Conservation (phyloP, 2,888 invertebrate species). For the Callyntrura guangdongensis region DNA sequence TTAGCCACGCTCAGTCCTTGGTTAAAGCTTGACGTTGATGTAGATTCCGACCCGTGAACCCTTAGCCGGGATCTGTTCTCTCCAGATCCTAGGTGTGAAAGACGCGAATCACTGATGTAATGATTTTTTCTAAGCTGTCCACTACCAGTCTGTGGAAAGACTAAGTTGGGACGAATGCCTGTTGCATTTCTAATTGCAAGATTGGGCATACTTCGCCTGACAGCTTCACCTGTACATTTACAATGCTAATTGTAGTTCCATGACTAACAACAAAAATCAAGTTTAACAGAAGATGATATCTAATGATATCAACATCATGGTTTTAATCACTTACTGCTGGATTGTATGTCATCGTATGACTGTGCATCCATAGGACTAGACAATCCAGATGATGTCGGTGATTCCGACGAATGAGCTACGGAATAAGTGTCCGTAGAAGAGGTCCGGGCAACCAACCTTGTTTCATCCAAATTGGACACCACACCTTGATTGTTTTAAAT, state of each 20-base stretch:
- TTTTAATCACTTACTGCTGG: slow-evolving; percentile 51
- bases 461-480: slow-evolving; percentile 68
- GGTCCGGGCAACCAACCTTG: slow-evolving; percentile 73
- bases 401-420: slow-evolving; percentile 77
- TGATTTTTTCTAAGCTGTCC: slow-evolving; percentile 68
- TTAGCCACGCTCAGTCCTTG: slow-evolving; percentile 1
- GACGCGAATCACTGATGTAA: slow-evolving; percentile 76
- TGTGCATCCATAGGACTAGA: slow-evolving; percentile 79
- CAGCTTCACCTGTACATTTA: slow-evolving; percentile 65
- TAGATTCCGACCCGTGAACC: slow-evolving; percentile 25
- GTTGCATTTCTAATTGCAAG: slow-evolving; percentile 56
- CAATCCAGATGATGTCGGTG: slow-evolving; percentile 74
- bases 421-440: slow-evolving; percentile 81
- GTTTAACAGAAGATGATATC: too few relatives aligned
- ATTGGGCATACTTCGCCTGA: slow-evolving; percentile 77
- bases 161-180: slow-evolving; percentile 32
- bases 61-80: slow-evolving; percentile 52
- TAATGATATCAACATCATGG: neutral
- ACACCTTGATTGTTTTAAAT: neutral
- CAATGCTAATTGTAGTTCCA: neutral
- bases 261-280: too few relatives aligned
- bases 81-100: slow-evolving; percentile 43
- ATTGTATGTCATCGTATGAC: slow-evolving; percentile 75
- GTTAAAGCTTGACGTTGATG: slow-evolving; percentile 26
- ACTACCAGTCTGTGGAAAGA: slow-evolving; percentile 57